Evolutionary conservation across 2,888 invertebrate species (phyloP).

Genomic region (Diadegma fenestrale): DNA sequence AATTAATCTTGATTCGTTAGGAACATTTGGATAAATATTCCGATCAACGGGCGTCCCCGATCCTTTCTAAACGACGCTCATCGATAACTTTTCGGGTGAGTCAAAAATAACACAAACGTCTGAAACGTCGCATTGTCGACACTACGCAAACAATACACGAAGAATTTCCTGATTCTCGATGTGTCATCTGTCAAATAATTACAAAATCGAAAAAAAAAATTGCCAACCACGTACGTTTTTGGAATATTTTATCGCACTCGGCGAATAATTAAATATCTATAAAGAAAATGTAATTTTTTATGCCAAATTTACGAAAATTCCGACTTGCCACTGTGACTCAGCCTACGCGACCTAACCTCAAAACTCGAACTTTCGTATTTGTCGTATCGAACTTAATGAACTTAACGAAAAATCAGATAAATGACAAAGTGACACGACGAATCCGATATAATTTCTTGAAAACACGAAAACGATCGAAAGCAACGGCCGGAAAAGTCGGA

Average conservation of each 20-base stretch:
- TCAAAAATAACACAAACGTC: too few relatives aligned
- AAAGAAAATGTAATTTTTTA: background rate
- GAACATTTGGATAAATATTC: background rate
- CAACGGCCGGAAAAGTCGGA: background rate
- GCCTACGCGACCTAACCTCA: background rate
- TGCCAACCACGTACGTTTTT: background rate
- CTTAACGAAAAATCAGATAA: background rate
- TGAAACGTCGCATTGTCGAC: background rate
- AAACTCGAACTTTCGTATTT: background rate
- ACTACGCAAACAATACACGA: background rate
- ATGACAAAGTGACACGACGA: background rate
- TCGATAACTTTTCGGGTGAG: background rate
- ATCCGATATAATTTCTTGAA: background rate
- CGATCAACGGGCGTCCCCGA: background rate
- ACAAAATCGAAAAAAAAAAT: background rate
- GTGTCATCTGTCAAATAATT: slow-evolving; percentile 20
- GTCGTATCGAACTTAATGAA: background rate
- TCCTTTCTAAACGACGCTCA: background rate
- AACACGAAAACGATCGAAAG: background rate
- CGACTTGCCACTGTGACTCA: background rate
- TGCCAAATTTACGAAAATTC: background rate
- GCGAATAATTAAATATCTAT: background rate
- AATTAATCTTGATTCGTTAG: background rate
- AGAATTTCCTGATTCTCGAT: background rate
- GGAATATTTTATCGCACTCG: background rate